These are phyloP conservation scores for Phania funesta DNA, from an alignment of 2,888 invertebrate genomes.

Conservation along the genomic window DNA sequence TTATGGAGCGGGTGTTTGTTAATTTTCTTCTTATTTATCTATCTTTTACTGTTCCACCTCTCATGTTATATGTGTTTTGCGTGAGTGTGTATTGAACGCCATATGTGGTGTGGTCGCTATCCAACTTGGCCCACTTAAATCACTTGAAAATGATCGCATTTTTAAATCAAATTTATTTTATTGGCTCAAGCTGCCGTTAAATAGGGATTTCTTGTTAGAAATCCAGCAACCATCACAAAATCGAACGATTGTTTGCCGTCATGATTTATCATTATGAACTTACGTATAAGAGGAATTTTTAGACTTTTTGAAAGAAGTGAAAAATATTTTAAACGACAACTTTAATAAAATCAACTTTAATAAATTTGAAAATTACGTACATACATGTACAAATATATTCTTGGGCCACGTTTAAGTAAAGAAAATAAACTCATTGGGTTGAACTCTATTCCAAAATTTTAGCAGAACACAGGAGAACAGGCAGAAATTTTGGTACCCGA, in stretches of 20 bases:
- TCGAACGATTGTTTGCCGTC: conserved; percentile 28
- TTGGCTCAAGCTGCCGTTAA: conserved; percentile 59
- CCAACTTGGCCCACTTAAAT: conserved; percentile 66
- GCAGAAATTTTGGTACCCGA: too few species aligned
- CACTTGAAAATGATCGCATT: conserved; percentile 67
- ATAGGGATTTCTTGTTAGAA: conserved; percentile 46
- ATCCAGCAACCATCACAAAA: conserved; percentile 4
- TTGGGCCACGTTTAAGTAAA: too few species aligned
- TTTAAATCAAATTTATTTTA: conserved; percentile 70
- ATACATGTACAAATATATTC: too few species aligned
- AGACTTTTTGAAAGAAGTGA: background rate
- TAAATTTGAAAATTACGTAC: too few species aligned
- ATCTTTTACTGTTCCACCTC: conserved; percentile 33
- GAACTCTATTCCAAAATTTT: too few species aligned
- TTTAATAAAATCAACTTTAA: background rate
- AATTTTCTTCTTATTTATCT: conserved; percentile 35
- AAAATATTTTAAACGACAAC: background rate
- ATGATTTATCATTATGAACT: conserved; percentile 44
- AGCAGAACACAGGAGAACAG: too few species aligned
- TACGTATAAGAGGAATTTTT: conserved; percentile 1
- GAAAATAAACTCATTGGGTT: too few species aligned
- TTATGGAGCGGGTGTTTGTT: conserved; percentile 43
- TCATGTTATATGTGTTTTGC: conserved; percentile 3
- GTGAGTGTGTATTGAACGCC: background rate
- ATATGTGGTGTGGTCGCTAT: conserved; percentile 23